Percentiles rank a stretch among this genome's conserved stretches.
phyloP scores from a whole-genome alignment of 1,140 invertebrate genomes.

The Colletes gigas region DNA sequence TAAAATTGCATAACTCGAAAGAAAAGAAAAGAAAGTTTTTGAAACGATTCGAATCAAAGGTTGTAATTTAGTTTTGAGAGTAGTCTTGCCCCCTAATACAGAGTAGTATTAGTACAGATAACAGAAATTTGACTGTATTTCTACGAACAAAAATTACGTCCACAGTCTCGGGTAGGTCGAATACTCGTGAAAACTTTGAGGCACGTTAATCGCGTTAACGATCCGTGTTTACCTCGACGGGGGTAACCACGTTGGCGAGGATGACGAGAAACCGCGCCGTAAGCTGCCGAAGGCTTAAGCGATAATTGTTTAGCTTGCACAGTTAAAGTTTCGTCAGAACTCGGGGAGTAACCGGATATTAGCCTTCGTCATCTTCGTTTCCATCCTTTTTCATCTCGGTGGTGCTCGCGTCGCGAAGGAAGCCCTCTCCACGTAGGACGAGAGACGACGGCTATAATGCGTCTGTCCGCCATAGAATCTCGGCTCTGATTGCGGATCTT shows the following conservation, averaged over 20 bases:
- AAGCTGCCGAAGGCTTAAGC: conserved; percentile 50
- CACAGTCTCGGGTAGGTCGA: neutral
- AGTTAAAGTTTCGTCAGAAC: conserved; percentile 53
- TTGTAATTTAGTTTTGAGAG: too few relatives aligned
- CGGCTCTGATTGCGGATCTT: conserved; percentile 62
- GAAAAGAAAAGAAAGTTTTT: too few relatives aligned
- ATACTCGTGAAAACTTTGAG: neutral
- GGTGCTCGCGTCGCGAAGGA: neutral
- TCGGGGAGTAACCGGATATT: conserved; percentile 45
- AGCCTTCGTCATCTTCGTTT: conserved; percentile 45
- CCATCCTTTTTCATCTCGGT: neutral
- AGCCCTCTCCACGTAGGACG: neutral
- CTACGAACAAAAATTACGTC: neutral
- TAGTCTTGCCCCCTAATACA: too few relatives aligned
- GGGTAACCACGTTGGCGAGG: conserved; percentile 31
- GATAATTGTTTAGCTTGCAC: conserved; percentile 62
- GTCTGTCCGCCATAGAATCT: conserved; percentile 56
- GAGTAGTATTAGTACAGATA: neutral
- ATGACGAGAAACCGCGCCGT: conserved; percentile 31
- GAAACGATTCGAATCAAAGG: too few relatives aligned
- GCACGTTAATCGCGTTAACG: conserved; percentile 40
- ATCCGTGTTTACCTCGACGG: conserved; percentile 27
- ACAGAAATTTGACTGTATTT: neutral
- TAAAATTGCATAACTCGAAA: too few relatives aligned
- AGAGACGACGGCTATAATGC: conserved; percentile 41